phyloP scores from a whole-genome alignment of 2,888 invertebrate species.

The Cheilosia urbana region DNA sequence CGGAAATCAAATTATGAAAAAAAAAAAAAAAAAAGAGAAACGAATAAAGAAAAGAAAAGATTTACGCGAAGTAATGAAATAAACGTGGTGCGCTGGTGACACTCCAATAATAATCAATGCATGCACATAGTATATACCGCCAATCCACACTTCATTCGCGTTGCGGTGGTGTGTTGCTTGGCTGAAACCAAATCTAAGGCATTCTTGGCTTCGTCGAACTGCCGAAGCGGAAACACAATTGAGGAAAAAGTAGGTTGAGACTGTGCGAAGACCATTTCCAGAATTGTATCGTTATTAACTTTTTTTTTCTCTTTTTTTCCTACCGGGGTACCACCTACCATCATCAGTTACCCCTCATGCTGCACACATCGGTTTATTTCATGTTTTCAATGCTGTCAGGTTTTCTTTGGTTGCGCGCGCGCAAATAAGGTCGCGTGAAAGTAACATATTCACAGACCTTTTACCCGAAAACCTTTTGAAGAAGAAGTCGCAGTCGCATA shows the following conservation, averaged over 20 bases:
- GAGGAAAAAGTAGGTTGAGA: conserved; percentile 74
- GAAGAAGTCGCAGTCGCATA: not conserved
- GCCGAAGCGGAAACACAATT: conserved; percentile 66
- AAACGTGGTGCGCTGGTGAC: conserved; percentile 66
- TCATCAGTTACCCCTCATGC: conserved; percentile 47
- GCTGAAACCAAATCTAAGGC: conserved; percentile 62
- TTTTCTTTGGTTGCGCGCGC: conserved; percentile 29
- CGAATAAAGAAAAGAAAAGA: conserved; percentile 54
- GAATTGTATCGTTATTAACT: conserved; percentile 71
- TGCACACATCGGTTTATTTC: conserved; percentile 55
- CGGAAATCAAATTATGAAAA: conserved; percentile 59
- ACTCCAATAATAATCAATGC: conserved; percentile 74
- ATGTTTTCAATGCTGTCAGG: conserved; percentile 16
- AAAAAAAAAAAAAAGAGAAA: conserved; percentile 29
- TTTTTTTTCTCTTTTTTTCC: conserved; percentile 23
- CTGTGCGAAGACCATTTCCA: conserved; percentile 74
- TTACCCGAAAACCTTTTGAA: conserved; percentile 27
- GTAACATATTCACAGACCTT: conserved; percentile 55
- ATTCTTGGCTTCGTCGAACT: conserved; percentile 57
- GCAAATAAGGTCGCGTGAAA: conserved; percentile 72
- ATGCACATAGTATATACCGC: conserved; percentile 41
- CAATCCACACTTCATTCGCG: conserved; percentile 54
- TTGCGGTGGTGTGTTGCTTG: conserved; percentile 36
- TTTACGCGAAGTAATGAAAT: conserved; percentile 59
- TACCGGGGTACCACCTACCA: conserved; percentile 32